Evolutionary conservation across 2,113 vertebrate genomes (phyloP), one percentile per base, ranked within the genome.

Genomic region (Paracyprichromis sp.): DNA sequence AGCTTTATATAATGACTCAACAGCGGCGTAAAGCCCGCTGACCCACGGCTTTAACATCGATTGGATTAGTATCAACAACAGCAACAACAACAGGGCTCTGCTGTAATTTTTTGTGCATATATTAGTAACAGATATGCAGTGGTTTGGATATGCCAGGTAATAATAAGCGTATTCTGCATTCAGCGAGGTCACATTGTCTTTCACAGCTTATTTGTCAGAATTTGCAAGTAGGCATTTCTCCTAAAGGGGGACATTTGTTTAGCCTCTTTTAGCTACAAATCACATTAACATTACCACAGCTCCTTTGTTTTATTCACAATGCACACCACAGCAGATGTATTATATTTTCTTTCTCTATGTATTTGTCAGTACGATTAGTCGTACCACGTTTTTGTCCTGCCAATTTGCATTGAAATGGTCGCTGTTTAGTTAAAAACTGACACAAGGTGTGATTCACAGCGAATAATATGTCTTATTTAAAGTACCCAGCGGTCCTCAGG

Each of bases 391-490:
- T 52, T 31, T 8, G 26, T 34, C 45, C 11, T 78, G 73, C 73
- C 73, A 78, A 9, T 52, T 78, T 69, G 11, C 54, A 76, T 78
- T 6, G 29, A n/a, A n/a, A n/a, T 0, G 19, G 17, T n/a, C 1
- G 2, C 73, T 78, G 59, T 78, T 85, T 9, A 79, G 14, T 36
- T 17, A 17, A 50, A 52, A 83, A 34, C n/a, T 2, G 13, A 11
- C 36, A 59, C 38, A 71, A 63, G 87, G 45, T 57, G 56, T 53
- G 53, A 86, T 36, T 80, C 10, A 59, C 36, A 88, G 34, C 31
- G 13, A 88, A 59, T n/a, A 63, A 52, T 83, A 26, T 66, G 61
- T 80, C 61, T 66, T 29, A 36, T 91, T 92, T 85, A 87, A 90
- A 78, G 86, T 90, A 90, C 4, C 21, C 78, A 21, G 73, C 2